Evolutionary conservation across 1,140 invertebrate species (phyloP).

Genomic region (Trichonephila clavipes): DNA sequence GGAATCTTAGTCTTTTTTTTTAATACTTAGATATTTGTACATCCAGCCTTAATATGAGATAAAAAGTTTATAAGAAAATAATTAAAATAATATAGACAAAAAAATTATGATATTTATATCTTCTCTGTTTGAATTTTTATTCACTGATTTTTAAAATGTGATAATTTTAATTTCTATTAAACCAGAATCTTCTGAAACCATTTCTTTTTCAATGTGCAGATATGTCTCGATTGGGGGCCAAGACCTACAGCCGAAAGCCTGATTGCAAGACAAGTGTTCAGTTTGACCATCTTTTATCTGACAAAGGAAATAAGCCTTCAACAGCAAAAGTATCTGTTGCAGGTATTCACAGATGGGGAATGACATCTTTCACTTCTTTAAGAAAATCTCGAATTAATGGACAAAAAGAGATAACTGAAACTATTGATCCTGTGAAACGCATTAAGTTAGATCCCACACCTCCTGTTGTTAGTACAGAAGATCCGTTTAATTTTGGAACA

Average conservation of each 20-base stretch:
- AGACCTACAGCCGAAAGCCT: conserved; percentile 79
- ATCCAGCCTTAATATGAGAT: too few relatives aligned
- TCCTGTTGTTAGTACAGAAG: conserved; percentile 76
- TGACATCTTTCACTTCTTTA: conserved; percentile 94
- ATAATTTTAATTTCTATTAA: too few relatives aligned
- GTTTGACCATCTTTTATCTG: conserved; percentile 88
- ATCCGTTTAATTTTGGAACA: conserved; percentile 82
- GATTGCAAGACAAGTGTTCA: conserved; percentile 84
- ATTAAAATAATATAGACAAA: too few relatives aligned
- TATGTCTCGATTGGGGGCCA: conserved; percentile 76
- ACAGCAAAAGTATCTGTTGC: conserved; percentile 89
- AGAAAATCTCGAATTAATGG: conserved; percentile 88
- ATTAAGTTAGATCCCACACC: conserved; percentile 57
- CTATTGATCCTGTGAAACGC: conserved; percentile 61
- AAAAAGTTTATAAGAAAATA: too few relatives aligned
- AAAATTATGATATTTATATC: too few relatives aligned
- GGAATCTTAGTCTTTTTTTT: too few relatives aligned
- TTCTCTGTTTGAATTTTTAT: too few relatives aligned
- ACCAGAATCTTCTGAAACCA: too few relatives aligned
- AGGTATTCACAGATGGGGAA: conserved; percentile 95
- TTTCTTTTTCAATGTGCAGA: conserved; percentile 27
- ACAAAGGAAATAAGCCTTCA: conserved; percentile 90
- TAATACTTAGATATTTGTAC: too few relatives aligned
- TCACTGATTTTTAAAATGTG: too few relatives aligned
- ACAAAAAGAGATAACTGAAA: conserved; percentile 78